Conservation (phyloP, 2,797 vertebrate species). For the Apogon hyalosoma region DNA sequence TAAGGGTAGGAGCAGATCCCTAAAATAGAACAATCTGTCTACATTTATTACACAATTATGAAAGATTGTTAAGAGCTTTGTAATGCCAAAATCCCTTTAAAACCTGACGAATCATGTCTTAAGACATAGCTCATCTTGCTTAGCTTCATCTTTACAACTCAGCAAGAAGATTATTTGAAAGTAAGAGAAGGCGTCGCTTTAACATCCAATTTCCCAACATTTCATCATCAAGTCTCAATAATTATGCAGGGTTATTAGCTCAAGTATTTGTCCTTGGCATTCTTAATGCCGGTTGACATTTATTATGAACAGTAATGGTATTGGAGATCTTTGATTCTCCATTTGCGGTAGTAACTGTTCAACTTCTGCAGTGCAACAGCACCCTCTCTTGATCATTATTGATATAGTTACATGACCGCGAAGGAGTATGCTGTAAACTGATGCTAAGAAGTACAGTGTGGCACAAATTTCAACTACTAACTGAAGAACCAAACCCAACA, state of each 20-base stretch:
- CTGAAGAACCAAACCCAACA: background rate
- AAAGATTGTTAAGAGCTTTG: conserved; percentile 59
- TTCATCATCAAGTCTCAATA: conserved; percentile 81
- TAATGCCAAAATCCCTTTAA: conserved; percentile 58
- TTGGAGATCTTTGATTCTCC: conserved; percentile 74
- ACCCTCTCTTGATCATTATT: conserved; percentile 77
- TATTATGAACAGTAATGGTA: conserved; percentile 80
- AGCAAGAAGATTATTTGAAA: conserved; percentile 68
- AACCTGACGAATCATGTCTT: conserved; percentile 64
- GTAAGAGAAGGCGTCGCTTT: conserved; percentile 55
- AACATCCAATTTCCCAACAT: conserved; percentile 80
- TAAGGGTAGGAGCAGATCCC: conserved; percentile 22
- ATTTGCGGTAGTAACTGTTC: conserved; percentile 17
- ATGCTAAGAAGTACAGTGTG: background rate
- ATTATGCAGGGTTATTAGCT: conserved; percentile 84
- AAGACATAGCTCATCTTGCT: conserved; percentile 51
- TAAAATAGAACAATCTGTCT: conserved; percentile 64
- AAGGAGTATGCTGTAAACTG: conserved; percentile 3
- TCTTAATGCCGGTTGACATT: conserved; percentile 81
- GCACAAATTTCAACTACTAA: background rate
- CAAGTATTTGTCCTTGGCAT: conserved; percentile 85
- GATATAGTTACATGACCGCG: conserved; percentile 54
- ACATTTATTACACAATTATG: conserved; percentile 67
- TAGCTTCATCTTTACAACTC: conserved; percentile 58
- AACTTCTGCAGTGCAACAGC: conserved; percentile 78